These are phyloP conservation scores for Philereme vetulata DNA, from an alignment of 2,888 invertebrate species.

Conservation along the genomic window DNA sequence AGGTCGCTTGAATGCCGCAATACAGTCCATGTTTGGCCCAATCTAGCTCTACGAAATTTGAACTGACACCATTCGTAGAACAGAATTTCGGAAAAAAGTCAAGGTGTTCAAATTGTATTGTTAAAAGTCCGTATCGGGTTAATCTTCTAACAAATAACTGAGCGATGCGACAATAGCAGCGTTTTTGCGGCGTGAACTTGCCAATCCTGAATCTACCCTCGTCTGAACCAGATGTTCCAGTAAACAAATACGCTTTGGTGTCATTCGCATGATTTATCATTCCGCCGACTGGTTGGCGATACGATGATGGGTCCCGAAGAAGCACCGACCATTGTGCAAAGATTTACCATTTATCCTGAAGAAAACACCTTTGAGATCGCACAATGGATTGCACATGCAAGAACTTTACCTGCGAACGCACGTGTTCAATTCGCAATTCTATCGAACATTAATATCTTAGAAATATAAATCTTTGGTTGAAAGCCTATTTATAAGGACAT, in stretches of 20 bases:
- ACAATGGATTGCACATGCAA: slow-evolving; percentile 79
- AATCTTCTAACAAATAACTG: slow-evolving; percentile 77
- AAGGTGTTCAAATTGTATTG: slow-evolving; percentile 76
- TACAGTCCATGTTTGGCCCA: slow-evolving; percentile 44
- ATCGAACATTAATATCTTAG: slow-evolving; percentile 49
- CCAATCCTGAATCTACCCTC: slow-evolving; percentile 64
- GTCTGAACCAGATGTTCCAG: slow-evolving; percentile 74
- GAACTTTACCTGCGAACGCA: slow-evolving; percentile 77
- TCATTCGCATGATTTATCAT: slow-evolving; percentile 78
- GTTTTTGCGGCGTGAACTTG: slow-evolving; percentile 63
- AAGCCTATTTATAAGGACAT: slow-evolving; percentile 45
- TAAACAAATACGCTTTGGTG: slow-evolving; percentile 75
- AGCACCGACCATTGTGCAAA: slow-evolving; percentile 76
- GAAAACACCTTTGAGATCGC: slow-evolving; percentile 68
- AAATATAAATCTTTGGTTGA: slow-evolving; percentile 39
- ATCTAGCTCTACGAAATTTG: slow-evolving; percentile 27
- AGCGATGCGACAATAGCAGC: slow-evolving; percentile 62
- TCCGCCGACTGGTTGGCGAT: slow-evolving; percentile 55
- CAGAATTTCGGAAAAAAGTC: slow-evolving; percentile 55
- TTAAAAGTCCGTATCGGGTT: slow-evolving; percentile 72
- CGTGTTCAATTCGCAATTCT: slow-evolving; percentile 77
- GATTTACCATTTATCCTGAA: slow-evolving; percentile 63
- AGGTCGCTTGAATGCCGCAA: slow-evolving; percentile 75
- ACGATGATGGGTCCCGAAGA: slow-evolving; percentile 68
- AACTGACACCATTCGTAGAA: slow-evolving; percentile 50